These are phyloP conservation scores for Tamandua tetradactyla DNA, from an alignment of 2,797 vertebrate genomes.

Conservation along the genomic window DNA sequence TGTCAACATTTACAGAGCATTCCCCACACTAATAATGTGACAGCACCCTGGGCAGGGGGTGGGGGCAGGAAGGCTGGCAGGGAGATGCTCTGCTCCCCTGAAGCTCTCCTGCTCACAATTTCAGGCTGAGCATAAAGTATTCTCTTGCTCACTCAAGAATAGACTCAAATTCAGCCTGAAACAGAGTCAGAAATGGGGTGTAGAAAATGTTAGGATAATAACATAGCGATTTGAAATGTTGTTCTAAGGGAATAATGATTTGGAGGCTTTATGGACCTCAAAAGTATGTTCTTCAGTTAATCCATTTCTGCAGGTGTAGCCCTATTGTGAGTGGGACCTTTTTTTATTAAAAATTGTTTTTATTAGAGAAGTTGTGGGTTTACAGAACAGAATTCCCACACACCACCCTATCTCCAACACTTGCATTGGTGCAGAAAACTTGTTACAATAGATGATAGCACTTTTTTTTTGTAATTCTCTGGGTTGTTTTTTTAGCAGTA, in stretches of 20 bases:
- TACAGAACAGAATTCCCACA: no score
- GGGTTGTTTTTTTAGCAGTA: no score
- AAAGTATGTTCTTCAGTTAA: no score
- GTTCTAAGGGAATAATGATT: not conserved
- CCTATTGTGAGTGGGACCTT: no score
- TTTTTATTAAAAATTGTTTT: no score
- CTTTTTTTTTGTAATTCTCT: no score
- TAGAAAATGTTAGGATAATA: not conserved
- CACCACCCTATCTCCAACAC: no score
- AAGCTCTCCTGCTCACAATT: not conserved
- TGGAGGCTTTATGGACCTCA: no score
- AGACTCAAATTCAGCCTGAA: not conserved
- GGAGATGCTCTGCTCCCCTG: not conserved
- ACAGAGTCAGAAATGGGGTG: not conserved
- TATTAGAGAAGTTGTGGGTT: no score
- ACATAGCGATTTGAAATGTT: not conserved
- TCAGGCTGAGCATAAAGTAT: constrained; percentile 9
- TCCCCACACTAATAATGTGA: not conserved
- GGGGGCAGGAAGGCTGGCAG: not conserved
- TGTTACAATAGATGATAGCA: no score
- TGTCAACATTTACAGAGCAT: constrained; percentile 28
- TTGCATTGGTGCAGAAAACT: no score
- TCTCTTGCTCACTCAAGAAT: constrained; percentile 13
- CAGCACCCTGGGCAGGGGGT: not conserved
- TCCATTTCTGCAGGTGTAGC: no score